These are phyloP conservation scores for Corythoichthys haematopterus DNA, from an alignment of 2,113 vertebrate species.

Conservation along the genomic window DNA sequence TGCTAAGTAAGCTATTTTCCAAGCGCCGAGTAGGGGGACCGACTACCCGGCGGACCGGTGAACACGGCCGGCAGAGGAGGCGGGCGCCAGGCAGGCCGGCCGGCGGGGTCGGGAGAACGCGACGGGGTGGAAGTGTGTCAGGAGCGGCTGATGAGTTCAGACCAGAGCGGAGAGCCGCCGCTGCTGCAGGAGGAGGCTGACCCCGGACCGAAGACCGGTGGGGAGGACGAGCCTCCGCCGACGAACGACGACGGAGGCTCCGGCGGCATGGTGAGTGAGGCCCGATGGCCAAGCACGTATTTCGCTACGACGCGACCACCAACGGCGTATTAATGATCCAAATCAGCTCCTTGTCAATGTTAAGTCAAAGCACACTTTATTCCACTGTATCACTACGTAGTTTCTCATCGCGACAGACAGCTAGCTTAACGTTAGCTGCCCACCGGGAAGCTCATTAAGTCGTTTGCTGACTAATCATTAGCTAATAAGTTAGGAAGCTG, in stretches of 20 bases:
- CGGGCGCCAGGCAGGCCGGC: constrained; percentile 46
- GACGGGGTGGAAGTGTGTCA: constrained; percentile 73
- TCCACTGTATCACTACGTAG: not conserved
- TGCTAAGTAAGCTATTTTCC: constrained; percentile 28
- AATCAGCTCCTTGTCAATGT: too few relatives aligned
- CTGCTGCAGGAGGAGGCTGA: constrained; percentile 78
- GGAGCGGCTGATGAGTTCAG: constrained; percentile 82
- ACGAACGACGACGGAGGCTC: constrained; percentile 69
- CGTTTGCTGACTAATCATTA: constrained; percentile 72
- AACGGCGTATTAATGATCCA: not conserved
- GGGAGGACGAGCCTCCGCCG: constrained; percentile 66
- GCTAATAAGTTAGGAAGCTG: constrained; percentile 24
- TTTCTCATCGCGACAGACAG: not conserved
- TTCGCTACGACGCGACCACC: constrained; percentile 23
- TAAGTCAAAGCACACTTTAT: not conserved
- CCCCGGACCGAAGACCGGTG: constrained; percentile 68
- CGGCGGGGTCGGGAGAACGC: constrained; percentile 65
- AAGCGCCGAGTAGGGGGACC: constrained; percentile 19
- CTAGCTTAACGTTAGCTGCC: constrained; percentile 33
- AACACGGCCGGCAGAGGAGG: constrained; percentile 34
- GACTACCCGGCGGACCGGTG: constrained; percentile 42
- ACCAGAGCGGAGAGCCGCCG: constrained; percentile 77
- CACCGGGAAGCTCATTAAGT: constrained; percentile 56
- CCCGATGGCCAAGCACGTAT: constrained; percentile 45
- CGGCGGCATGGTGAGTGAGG: constrained; percentile 76